A percentile compares a stretch with the other conserved stretches of the same genome.
Conservation (phyloP, 1,140 invertebrate genomes). For the Hylaeus anthracinus region DNA sequence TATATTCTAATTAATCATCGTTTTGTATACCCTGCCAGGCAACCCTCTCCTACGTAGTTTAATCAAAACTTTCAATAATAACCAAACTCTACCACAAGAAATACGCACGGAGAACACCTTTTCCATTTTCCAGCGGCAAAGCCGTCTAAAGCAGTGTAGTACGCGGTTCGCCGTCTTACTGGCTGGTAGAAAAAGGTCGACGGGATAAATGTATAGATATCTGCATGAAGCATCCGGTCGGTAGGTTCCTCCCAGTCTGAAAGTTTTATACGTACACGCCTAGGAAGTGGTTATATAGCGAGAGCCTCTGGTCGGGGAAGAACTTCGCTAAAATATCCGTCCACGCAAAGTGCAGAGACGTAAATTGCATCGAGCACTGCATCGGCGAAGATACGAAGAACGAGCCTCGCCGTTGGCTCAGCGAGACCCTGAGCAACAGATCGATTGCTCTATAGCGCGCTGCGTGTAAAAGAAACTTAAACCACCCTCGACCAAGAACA, state of each 20-base stretch:
- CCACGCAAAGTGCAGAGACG: constrained; percentile 60
- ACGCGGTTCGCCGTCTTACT: not conserved
- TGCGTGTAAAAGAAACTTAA: constrained; percentile 21
- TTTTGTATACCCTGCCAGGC: no score
- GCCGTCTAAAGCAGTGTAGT: constrained; percentile 4
- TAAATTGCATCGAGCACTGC: constrained; percentile 62
- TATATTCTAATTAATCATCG: no score
- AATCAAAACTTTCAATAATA: not conserved
- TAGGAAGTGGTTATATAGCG: constrained; percentile 31
- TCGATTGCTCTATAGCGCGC: constrained; percentile 21
- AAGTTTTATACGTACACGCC: constrained; percentile 59
- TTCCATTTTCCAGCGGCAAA: constrained; percentile 1
- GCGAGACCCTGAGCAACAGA: constrained; percentile 21
- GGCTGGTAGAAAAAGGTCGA: constrained; percentile 7
- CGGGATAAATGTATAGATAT: constrained; percentile 43
- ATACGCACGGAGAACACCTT: not conserved
- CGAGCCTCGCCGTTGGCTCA: constrained; percentile 1
- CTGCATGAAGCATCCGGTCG: constrained; percentile 30
- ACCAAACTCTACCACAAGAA: no score
- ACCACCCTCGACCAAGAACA: not conserved
- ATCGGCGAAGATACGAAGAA: constrained; percentile 47
- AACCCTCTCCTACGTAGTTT: no score
- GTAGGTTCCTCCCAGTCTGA: constrained; percentile 29
- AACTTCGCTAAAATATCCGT: constrained; percentile 66
- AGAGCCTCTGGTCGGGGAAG: constrained; percentile 27